Percentiles rank a stretch among this genome's conserved stretches.
These are phyloP conservation scores for Eueremaeus valkanovi DNA, from an alignment of 2,888 invertebrate genomes.

Conservation along the genomic window DNA sequence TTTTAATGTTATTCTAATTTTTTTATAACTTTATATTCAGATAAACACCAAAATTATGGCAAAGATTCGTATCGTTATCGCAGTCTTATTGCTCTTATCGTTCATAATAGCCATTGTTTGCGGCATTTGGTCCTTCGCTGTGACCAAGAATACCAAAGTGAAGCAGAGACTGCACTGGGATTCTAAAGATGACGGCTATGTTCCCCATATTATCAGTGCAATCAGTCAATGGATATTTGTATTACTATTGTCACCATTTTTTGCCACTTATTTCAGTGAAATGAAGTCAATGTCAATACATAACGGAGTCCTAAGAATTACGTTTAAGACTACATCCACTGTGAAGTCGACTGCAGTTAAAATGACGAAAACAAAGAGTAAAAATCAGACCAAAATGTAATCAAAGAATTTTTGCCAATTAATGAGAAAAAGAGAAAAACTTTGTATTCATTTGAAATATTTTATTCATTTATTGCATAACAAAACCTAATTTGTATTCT, in stretches of 20 bases:
- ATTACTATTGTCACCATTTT: slow-evolving; percentile 9
- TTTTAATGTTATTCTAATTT: background rate
- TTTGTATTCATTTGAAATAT: no score
- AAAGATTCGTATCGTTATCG: background rate
- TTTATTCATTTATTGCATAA: no score
- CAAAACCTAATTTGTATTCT: no score
- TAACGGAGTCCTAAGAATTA: slow-evolving; percentile 15
- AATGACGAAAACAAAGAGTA: background rate
- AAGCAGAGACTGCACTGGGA: slow-evolving; percentile 1
- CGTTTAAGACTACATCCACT: background rate
- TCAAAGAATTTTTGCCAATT: background rate
- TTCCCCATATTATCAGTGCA: background rate
- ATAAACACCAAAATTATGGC: slow-evolving; percentile 6
- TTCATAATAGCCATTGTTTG: background rate
- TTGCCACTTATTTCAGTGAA: slow-evolving; percentile 21
- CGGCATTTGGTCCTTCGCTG: slow-evolving; percentile 9
- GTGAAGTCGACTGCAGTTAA: background rate
- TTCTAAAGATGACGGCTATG: background rate
- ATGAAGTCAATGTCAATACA: slow-evolving; percentile 12
- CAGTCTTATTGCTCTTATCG: background rate
- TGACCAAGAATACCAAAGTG: background rate
- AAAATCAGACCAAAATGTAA: slow-evolving; percentile 9
- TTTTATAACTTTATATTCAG: background rate
- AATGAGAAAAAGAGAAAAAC: no score
- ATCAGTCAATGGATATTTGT: slow-evolving; percentile 16